Conservation (phyloP, 2,797 vertebrate genomes). For the Balearica regulorum region DNA sequence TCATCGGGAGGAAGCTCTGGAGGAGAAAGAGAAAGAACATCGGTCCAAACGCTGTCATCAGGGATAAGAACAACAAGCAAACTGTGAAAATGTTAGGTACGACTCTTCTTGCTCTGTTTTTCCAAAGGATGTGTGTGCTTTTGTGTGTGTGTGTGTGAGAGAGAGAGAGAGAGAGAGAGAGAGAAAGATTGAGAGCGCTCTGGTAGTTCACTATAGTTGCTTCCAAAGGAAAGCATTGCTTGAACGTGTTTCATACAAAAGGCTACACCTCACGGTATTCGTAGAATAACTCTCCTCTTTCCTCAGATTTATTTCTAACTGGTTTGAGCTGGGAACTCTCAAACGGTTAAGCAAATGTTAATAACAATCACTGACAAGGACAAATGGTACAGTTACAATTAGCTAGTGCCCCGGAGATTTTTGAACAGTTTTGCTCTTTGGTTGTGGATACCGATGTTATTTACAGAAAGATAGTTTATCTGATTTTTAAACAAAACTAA, state of each 20-base stretch:
- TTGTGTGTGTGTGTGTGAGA: neutral
- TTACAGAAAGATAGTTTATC: constrained; percentile 15
- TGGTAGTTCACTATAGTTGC: neutral
- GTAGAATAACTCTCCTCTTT: neutral
- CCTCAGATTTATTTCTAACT: neutral
- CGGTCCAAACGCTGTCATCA: constrained; percentile 79
- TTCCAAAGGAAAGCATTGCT: neutral
- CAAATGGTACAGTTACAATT: neutral
- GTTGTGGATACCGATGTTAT: neutral
- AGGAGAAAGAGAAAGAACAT: constrained; percentile 83
- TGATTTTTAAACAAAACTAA: constrained; percentile 27
- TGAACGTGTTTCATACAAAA: neutral
- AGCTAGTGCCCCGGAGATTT: neutral
- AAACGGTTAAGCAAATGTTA: neutral
- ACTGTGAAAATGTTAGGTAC: constrained; percentile 97
- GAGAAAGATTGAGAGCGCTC: neutral
- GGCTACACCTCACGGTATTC: neutral
- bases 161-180: neutral
- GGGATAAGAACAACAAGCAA: constrained; percentile 92
- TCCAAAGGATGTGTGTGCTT: neutral
- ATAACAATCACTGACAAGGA: neutral
- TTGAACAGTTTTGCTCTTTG: neutral
- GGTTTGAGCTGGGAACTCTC: neutral
- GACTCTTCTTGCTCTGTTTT: neutral
- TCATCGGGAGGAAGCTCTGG: constrained; percentile 95